These are phyloP conservation scores for Neria commutata DNA, from an alignment of 2,888 invertebrate genomes.

Conservation along the genomic window DNA sequence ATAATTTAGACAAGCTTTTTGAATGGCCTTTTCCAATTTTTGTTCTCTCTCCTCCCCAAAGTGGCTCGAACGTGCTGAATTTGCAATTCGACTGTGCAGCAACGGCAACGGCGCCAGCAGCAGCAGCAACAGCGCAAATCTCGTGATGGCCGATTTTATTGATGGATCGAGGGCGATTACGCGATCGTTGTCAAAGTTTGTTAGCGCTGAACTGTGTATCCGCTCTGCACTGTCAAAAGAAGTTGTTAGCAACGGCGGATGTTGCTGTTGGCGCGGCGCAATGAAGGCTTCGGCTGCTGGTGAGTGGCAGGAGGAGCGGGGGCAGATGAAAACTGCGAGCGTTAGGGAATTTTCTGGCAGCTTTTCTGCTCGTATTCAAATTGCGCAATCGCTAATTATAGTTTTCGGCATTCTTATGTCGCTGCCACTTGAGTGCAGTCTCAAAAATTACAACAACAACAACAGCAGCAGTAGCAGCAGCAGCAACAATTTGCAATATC, in stretches of 20 bases:
- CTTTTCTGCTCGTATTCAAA: constrained; percentile 29
- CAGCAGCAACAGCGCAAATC: constrained; percentile 28
- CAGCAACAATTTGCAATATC: no score
- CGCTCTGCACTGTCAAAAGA: no score
- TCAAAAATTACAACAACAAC: constrained; percentile 4
- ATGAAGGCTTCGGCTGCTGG: no score
- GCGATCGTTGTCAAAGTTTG: constrained; percentile 53
- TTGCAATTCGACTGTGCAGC: constrained; percentile 36
- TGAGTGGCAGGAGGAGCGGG: constrained; percentile 22
- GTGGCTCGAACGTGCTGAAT: constrained; percentile 36
- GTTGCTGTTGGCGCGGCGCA: no score
- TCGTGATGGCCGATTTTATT: constrained; percentile 60
- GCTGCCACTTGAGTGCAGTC: constrained; percentile 23
- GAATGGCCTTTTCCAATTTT: constrained; percentile 14
- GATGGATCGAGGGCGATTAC: constrained; percentile 61
- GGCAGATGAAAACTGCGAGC: constrained; percentile 23
- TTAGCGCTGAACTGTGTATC: background rate
- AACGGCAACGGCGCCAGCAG: constrained; percentile 39
- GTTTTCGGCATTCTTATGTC: constrained; percentile 22
- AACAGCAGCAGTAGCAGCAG: constrained; percentile 27
- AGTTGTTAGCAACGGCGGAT: no score
- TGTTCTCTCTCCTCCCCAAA: constrained; percentile 26
- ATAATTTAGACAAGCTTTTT: no score
- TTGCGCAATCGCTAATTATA: constrained; percentile 56
- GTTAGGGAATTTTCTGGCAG: constrained; percentile 26